Evolutionary conservation across 2,888 invertebrate species (phyloP).

Genomic region (Volucella zonaria): DNA sequence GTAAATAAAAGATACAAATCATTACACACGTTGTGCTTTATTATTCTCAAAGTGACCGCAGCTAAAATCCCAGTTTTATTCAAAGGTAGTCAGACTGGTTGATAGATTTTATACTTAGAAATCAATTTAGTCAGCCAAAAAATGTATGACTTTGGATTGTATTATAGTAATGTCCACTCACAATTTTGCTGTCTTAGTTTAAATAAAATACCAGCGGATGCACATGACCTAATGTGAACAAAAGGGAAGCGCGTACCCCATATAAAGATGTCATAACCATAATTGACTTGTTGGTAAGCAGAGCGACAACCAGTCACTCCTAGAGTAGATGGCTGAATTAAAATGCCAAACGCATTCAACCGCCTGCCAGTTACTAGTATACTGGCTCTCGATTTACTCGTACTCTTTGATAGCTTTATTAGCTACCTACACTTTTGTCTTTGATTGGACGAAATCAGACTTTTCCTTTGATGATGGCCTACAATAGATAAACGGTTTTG

Average conservation of each 20-base stretch:
- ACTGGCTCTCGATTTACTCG: constrained; percentile 25
- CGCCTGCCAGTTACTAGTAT: constrained; percentile 4
- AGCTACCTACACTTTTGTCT: not conserved
- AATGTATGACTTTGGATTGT: not conserved
- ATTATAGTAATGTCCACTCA: constrained; percentile 50
- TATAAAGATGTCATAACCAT: constrained; percentile 36
- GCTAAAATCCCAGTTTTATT: constrained; percentile 46
- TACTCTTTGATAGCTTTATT: constrained; percentile 17
- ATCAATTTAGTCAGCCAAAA: constrained; percentile 47
- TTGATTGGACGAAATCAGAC: constrained; percentile 50
- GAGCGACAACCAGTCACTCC: constrained; percentile 34
- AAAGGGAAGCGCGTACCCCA: constrained; percentile 50
- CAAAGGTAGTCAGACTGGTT: constrained; percentile 25
- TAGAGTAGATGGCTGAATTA: constrained; percentile 29
- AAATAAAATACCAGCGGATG: constrained; percentile 47
- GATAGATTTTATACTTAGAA: constrained; percentile 35
- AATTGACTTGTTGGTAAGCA: constrained; percentile 45
- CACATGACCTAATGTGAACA: constrained; percentile 41
- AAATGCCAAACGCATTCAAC: constrained; percentile 39
- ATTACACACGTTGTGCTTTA: constrained; percentile 20
- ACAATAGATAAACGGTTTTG: constrained; percentile 22
- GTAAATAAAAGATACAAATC: not conserved
- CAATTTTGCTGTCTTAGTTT: not conserved
- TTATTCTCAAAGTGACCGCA: constrained; percentile 18
- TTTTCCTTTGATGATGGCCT: constrained; percentile 41